phyloP scores from a whole-genome alignment of 2,888 invertebrate genomes.

The Leucophenga maculata region DNA sequence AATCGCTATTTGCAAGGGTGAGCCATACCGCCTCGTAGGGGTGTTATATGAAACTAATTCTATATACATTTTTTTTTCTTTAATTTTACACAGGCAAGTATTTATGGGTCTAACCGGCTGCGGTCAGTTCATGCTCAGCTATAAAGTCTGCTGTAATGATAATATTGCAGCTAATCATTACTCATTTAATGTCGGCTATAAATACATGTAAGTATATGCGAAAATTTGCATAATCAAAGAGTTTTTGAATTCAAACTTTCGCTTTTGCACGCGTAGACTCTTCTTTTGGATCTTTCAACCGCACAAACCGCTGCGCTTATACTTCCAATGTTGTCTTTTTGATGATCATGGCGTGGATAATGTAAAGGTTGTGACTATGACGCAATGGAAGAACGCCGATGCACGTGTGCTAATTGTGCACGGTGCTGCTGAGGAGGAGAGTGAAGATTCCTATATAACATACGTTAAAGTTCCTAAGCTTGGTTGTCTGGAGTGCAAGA shows the following conservation, averaged over 20 bases:
- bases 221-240: not conserved
- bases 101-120: constrained; percentile 97
- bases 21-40: constrained; percentile 26
- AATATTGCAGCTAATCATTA: constrained; percentile 74
- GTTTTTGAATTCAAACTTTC: not conserved
- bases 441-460: constrained; percentile 72
- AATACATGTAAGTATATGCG: constrained; percentile 76
- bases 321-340: constrained; percentile 76
- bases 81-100: constrained; percentile 80
- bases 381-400: constrained; percentile 77
- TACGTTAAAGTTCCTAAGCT: constrained; percentile 75
- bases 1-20: constrained; percentile 73
- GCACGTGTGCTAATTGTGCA: constrained; percentile 76
- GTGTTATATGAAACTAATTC: not conserved
- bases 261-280: constrained; percentile 51
- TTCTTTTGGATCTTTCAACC: constrained; percentile 72
- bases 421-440: constrained; percentile 72
- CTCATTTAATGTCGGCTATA: constrained; percentile 76
- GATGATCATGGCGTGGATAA: constrained; percentile 78
- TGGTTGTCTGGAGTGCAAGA: constrained; percentile 77
- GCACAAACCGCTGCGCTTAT: constrained; percentile 68
- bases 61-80: not conserved
- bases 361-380: constrained; percentile 77
- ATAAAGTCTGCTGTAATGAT: constrained; percentile 78
- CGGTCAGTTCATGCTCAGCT: constrained; percentile 92